A percentile compares a stretch with the other conserved stretches of the same genome.
Conservation (phyloP, 2,113 vertebrate species). For the Ceyx melanurus region DNA sequence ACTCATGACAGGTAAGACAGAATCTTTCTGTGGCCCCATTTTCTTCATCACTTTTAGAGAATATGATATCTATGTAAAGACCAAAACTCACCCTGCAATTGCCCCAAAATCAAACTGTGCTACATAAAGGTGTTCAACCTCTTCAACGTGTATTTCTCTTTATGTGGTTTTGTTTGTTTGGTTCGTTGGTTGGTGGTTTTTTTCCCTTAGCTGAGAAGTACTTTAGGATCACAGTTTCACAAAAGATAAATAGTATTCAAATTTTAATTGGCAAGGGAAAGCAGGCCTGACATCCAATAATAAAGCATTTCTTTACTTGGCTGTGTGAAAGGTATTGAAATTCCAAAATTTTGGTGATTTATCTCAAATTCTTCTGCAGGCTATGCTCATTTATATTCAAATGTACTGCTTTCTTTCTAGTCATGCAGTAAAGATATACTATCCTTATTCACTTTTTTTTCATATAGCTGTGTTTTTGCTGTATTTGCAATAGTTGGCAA, state of each 20-base stretch:
- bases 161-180: background rate
- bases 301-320: background rate
- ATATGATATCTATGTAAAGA: background rate
- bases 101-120: background rate
- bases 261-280: background rate
- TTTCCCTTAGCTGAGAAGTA: background rate
- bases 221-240: background rate
- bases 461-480: background rate
- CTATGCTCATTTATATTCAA: background rate
- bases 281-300: background rate
- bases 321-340: background rate
- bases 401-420: background rate
- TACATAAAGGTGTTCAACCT: background rate
- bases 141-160: background rate
- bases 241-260: background rate
- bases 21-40: background rate
- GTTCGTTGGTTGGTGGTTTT: background rate
- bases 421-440: background rate
- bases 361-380: background rate
- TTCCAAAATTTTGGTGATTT: background rate
- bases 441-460: background rate
- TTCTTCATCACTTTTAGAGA: background rate
- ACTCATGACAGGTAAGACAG: slow-evolving; percentile 14
- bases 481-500: background rate
- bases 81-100: background rate